Evolutionary conservation across 2,113 vertebrate species (phyloP), one percentile per base, ranked within the genome.

Genomic region (Lota lota): DNA sequence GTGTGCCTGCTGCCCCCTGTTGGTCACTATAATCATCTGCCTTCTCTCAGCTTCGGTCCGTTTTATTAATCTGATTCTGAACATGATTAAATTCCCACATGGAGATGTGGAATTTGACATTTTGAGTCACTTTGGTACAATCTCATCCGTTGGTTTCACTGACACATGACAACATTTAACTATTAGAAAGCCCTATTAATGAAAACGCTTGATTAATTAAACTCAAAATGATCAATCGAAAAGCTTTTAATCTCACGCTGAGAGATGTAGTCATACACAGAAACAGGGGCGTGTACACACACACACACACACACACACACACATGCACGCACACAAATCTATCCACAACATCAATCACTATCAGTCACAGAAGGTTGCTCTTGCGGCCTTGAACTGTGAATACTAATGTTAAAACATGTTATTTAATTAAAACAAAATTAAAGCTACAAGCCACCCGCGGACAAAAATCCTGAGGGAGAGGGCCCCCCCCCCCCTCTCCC

Each of bases 1-100:
- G 75, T 73, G 62, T 65, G 75, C 40, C 74, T 84, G 83, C 82
- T 88, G 81, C 88, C 75, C 81, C 67, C 88, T 1, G 78, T 77
- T 74, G 86, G 79, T 18, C 36, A 60, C 19, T 17, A 76, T 47
- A 76, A 62, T 60, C 21, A 15, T n/a, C 17, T 18, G 0, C 10
- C 4, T 33, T 11, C 10, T n/a, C 14, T 21, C 59, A 24, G 6
- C 4, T 16, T 15, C 2, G 59, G 59, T 10, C 59, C 20, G 22
- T 24, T 24, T 24, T 22, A 22, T 60, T 22, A 60, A 60, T 3
- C 19, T 56, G 18, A 56, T 18, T n/a, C 15, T 56, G 16, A 56
- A 18, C 53, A 56, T 56, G 53, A 56, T 56, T 56, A 56, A 18
- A 56, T 56, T 18, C 53, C 53, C 53, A n/a, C 53, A 56, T 56